A percentile compares a stretch with the other conserved stretches of the same genome.
phyloP scores from a whole-genome alignment of 2,113 vertebrate genomes.

The Zosterops japonicus region DNA sequence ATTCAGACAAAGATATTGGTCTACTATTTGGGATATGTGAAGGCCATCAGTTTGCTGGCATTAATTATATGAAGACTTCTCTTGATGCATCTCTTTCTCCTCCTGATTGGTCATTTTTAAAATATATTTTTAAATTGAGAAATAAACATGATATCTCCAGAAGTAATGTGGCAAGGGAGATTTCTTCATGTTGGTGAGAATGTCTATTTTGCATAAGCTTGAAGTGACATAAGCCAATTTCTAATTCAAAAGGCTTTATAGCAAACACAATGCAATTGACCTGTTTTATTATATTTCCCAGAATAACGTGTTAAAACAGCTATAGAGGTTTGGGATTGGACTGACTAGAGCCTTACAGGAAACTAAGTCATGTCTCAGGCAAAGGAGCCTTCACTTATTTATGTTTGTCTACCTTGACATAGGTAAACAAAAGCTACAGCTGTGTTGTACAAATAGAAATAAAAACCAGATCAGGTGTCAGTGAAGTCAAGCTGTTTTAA shows the following conservation, averaged over 20 bases:
- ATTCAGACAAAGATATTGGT: neutral
- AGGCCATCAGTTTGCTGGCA: neutral
- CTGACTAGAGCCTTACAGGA: neutral
- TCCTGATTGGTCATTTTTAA: neutral
- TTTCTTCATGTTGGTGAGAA: neutral
- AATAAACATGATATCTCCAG: neutral
- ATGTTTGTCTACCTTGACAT: neutral
- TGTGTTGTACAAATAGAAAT: neutral
- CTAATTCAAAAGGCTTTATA: neutral
- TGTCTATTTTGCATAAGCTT: neutral
- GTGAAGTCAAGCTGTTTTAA: neutral
- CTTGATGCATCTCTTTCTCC: neutral
- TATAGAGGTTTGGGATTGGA: accelerated
- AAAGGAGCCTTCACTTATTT: neutral
- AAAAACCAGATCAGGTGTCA: neutral
- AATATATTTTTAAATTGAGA: neutral
- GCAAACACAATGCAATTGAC: neutral
- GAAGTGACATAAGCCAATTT: neutral
- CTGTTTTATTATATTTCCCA: neutral
- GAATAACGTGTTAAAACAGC: neutral
- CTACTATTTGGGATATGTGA: neutral
- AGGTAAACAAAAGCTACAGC: neutral
- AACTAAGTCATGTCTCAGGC: neutral
- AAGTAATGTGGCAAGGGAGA: neutral
- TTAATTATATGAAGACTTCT: neutral